phyloP scores from a whole-genome alignment of 2,797 vertebrate genomes.

The Coregonus sp. region DNA sequence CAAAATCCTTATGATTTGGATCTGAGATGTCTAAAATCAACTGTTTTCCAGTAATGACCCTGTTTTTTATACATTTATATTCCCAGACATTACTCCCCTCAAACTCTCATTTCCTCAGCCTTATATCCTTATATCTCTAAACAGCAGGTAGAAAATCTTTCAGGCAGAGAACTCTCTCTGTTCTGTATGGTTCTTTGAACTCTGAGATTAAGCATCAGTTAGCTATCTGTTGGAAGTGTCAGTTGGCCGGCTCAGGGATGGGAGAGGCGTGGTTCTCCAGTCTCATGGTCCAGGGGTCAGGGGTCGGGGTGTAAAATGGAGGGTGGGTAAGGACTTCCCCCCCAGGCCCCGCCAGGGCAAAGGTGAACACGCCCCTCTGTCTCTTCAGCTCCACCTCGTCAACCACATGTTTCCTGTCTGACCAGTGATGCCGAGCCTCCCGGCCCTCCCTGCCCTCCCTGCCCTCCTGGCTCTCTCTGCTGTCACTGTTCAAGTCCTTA shows the following conservation, averaged over 20 bases:
- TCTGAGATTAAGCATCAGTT: background rate
- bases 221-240: conserved; percentile 14
- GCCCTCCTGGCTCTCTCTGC: conserved; percentile 79
- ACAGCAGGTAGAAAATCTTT: conserved; percentile 37
- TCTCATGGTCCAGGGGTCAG: conserved; percentile 89
- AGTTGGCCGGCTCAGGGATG: conserved; percentile 86
- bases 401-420: conserved; percentile 77
- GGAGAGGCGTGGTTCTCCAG: conserved; percentile 81
- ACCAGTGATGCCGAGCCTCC: conserved; percentile 73
- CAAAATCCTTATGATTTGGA: background rate
- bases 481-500: conserved; percentile 65
- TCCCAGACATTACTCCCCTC: background rate
- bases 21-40: background rate
- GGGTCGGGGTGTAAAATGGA: conserved; percentile 84
- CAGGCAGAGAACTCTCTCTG: conserved; percentile 28
- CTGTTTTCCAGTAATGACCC: background rate
- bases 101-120: background rate
- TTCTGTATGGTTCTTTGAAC: conserved; percentile 8
- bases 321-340: conserved; percentile 84
- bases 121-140: conserved; percentile 45
- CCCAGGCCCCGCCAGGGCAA: conserved; percentile 80
- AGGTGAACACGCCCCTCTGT: conserved; percentile 85
- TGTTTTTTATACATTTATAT: background rate
- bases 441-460: conserved; percentile 78
- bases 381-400: conserved; percentile 87